phyloP scores from a whole-genome alignment of 1,140 invertebrate genomes.

The Brachionus plicatilis region DNA sequence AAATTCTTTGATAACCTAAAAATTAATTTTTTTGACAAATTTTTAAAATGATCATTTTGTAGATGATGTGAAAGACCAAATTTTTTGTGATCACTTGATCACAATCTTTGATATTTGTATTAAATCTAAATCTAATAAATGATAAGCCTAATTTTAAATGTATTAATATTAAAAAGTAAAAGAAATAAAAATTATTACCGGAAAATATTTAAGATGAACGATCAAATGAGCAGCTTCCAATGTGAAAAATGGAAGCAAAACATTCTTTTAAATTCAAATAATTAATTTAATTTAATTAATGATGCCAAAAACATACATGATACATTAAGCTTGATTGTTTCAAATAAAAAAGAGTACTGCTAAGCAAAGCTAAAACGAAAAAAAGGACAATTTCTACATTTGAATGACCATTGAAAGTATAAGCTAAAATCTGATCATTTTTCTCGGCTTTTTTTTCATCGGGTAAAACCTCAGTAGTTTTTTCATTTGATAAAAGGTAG shows the following conservation, averaged over 20 bases:
- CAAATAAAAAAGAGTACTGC: background rate
- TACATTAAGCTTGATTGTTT: background rate
- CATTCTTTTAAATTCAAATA: background rate
- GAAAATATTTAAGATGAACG: slow-evolving; percentile 3
- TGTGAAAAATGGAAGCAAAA: slow-evolving; percentile 14
- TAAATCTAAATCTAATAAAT: too few relatives aligned
- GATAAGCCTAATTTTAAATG: too few relatives aligned
- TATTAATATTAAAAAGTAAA: background rate
- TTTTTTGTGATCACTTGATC: too few relatives aligned
- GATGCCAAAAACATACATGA: background rate
- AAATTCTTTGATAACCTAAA: too few relatives aligned
- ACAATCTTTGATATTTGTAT: too few relatives aligned
- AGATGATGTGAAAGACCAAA: too few relatives aligned
- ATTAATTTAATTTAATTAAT: background rate
- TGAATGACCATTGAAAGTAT: slow-evolving; percentile 12
- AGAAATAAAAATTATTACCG: background rate
- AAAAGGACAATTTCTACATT: background rate
- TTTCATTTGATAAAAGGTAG: background rate
- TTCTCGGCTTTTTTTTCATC: background rate
- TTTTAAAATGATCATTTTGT: too few relatives aligned
- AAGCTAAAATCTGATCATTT: background rate
- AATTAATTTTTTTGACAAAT: too few relatives aligned
- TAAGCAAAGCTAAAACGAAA: background rate
- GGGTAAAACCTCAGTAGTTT: background rate
- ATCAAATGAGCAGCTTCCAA: background rate